Evolutionary conservation across 2,113 vertebrate species (phyloP).

Genomic region (Phainopepla nitens): DNA sequence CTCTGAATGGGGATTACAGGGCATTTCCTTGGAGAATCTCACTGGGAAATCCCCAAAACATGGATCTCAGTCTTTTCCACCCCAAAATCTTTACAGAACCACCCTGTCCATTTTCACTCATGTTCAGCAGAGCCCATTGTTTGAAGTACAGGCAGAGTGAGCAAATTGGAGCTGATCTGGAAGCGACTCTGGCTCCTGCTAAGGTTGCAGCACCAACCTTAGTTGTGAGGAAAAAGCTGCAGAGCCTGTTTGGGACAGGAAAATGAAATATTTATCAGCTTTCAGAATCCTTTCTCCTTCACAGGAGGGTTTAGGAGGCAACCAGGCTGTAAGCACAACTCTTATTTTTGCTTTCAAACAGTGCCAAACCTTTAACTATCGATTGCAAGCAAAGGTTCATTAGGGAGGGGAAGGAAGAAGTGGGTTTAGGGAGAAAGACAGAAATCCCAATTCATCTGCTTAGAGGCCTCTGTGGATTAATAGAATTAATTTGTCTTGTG

Average conservation of each 20-base stretch:
- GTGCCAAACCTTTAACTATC: not conserved
- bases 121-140: not conserved
- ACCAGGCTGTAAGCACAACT: not conserved
- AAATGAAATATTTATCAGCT: not conserved
- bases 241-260: not conserved
- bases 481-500: conserved; percentile 31
- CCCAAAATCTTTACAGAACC: not conserved
- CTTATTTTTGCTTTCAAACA: not conserved
- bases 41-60: not conserved
- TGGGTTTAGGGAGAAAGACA: not conserved
- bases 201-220: not conserved
- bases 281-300: not conserved
- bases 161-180: not conserved
- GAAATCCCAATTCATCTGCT: conserved; percentile 31
- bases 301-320: not conserved
- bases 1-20: not conserved
- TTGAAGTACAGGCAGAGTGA: not conserved
- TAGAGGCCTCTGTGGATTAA: not conserved
- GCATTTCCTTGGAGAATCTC: not conserved
- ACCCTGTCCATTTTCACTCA: not conserved
- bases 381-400: not conserved
- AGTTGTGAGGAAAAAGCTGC: not conserved
- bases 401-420: not conserved
- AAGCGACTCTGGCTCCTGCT: not conserved
- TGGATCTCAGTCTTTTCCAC: not conserved